Percentiles rank a stretch among this genome's conserved stretches.
These are phyloP conservation scores for Drosophila albomicans DNA, from an alignment of 1,140 invertebrate genomes.

Conservation along the genomic window DNA sequence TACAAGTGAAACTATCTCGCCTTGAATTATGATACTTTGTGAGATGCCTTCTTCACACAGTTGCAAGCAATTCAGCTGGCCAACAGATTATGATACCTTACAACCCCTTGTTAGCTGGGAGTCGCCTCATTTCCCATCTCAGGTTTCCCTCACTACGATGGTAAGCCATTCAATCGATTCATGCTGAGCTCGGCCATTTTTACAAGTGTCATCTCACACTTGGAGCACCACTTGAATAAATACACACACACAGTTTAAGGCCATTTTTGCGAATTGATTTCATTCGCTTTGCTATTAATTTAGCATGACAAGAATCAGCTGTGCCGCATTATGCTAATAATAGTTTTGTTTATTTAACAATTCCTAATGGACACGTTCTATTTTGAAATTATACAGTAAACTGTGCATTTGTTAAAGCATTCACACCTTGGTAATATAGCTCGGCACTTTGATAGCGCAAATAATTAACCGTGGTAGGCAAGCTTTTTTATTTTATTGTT, in stretches of 20 bases:
- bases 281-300: slow-evolving; percentile 16
- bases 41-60: too few relatives aligned
- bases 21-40: too few relatives aligned
- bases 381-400: background rate
- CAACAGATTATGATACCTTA: too few relatives aligned
- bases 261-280: slow-evolving; percentile 30
- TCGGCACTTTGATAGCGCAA: slow-evolving; percentile 32
- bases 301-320: background rate
- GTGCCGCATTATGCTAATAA: background rate
- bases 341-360: background rate
- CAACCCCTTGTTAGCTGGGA: background rate
- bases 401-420: background rate
- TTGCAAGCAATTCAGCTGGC: too few relatives aligned
- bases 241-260: slow-evolving; percentile 22
- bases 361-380: background rate
- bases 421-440: slow-evolving; percentile 23
- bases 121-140: background rate
- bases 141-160: background rate
- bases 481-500: background rate
- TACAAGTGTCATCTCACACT: slow-evolving; percentile 31
- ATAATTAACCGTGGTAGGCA: background rate
- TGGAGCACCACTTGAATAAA: slow-evolving; percentile 29
- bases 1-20: too few relatives aligned
- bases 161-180: slow-evolving; percentile 37
- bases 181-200: slow-evolving; percentile 46